These are phyloP conservation scores for Lymantria dispar DNA, from an alignment of 2,888 invertebrate genomes.

Conservation along the genomic window DNA sequence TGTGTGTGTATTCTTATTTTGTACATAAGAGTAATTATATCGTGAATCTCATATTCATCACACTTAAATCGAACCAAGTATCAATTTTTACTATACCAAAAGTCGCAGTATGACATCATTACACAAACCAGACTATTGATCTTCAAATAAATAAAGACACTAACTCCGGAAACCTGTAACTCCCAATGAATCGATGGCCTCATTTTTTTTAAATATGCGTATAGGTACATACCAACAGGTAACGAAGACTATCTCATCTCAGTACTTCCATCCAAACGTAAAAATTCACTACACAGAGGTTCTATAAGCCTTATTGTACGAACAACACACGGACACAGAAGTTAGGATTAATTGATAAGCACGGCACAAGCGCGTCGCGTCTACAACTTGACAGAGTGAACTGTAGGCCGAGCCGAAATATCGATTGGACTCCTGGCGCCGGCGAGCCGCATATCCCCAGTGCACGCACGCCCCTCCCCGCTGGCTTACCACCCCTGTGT, in stretches of 20 bases:
- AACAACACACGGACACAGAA: slow-evolving; percentile 43
- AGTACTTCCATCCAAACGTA: slow-evolving; percentile 49
- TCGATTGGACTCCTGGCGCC: slow-evolving; percentile 78
- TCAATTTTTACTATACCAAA: slow-evolving; percentile 7
- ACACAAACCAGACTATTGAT: slow-evolving; percentile 57
- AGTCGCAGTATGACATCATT: slow-evolving; percentile 53
- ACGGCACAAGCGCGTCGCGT: slow-evolving; percentile 60
- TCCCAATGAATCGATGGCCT: slow-evolving; percentile 19
- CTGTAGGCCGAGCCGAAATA: slow-evolving; percentile 70
- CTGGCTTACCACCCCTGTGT: slow-evolving; percentile 52
- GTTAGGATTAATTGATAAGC: slow-evolving; percentile 20
- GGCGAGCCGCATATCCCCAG: slow-evolving; percentile 76
- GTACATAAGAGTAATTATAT: too few relatives aligned
- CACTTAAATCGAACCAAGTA: slow-evolving; percentile 2
- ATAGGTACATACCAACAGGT: slow-evolving; percentile 51
- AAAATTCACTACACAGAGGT: slow-evolving; percentile 51
- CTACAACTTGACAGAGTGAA: slow-evolving; percentile 59
- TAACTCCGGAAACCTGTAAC: slow-evolving; percentile 40
- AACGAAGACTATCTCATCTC: slow-evolving; percentile 68
- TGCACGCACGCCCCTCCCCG: slow-evolving; percentile 73
- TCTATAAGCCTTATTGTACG: slow-evolving; percentile 34
- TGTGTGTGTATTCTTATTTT: too few relatives aligned
- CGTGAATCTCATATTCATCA: not conserved
- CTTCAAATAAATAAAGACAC: slow-evolving; percentile 35
- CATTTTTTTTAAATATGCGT: slow-evolving; percentile 19